Evolutionary conservation across 1,140 invertebrate genomes (phyloP).

Genomic region (Pygmarrhopalites habei): DNA sequence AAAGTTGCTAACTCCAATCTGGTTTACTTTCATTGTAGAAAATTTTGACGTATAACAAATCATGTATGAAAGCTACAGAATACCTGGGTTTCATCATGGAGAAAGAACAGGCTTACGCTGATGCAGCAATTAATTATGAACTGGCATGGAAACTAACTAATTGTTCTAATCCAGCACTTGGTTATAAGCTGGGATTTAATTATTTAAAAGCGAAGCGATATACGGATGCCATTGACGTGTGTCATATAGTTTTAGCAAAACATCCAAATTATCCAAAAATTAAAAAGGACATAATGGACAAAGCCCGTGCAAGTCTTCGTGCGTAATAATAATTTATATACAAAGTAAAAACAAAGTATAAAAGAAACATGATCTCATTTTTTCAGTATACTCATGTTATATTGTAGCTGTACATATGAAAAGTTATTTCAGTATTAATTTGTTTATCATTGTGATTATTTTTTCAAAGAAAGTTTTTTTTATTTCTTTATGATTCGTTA

Average conservation of each 20-base stretch:
- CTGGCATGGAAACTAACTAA: constrained; percentile 75
- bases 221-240: constrained; percentile 77
- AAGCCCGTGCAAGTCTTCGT: constrained; percentile 59
- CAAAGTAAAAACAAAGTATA: no score
- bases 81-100: constrained; percentile 79
- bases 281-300: constrained; percentile 87
- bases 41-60: constrained; percentile 80
- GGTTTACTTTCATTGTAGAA: no score
- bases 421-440: no score
- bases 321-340: constrained; percentile 4
- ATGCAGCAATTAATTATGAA: constrained; percentile 75
- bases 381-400: neutral
- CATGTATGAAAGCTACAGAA: constrained; percentile 84
- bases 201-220: constrained; percentile 84
- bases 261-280: constrained; percentile 86
- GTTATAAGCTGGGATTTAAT: constrained; percentile 87
- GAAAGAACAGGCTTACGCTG: constrained; percentile 83
- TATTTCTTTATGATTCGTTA: no score
- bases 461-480: no score
- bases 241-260: constrained; percentile 68
- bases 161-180: constrained; percentile 67
- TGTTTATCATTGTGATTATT: no score
- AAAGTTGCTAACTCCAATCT: no score
- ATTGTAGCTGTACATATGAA: neutral
- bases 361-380: neutral